Evolutionary conservation across 2,888 invertebrate genomes (phyloP), one percentile per base, ranked within the genome.

Genomic region (Ethmia dodecea): DNA sequence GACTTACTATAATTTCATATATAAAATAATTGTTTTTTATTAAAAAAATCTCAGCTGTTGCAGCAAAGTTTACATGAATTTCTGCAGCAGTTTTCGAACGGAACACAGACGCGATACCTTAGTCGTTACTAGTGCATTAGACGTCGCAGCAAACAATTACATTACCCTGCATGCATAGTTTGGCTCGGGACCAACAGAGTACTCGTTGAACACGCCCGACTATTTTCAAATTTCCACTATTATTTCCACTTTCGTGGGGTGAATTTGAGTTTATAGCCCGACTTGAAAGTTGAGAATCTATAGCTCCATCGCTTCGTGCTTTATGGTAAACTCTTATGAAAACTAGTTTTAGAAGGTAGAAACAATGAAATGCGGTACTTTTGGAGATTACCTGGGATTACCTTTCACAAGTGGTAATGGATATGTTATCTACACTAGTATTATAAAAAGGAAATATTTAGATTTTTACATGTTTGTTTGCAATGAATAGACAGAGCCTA

Each of bases 111-210:
- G 51, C 60, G 58, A 60, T 65, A 58, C 58, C 49, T 57, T 46
- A 47, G 57, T 66, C 68, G 66, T 71, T 70, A 69, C 54, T 46
- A 55, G 67, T 58, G 60, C 72, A 76, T 76, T 74, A 72, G 65
- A 61, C 50, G 54, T 55, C 45, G 47, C 44, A 47, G 52, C 55
- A 73, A 77, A 78, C 76, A 76, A 78, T 79, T 74, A 76, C 70
- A 71, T 64, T 63, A 62, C 62, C 59, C 55, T 51, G 57, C 70
- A 67, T 63, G 68, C 68, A 65, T 65, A 69, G 67, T 74, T 83
- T 83, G 83, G 83, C 83, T 67, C 67, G 40, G 55, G 42, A 77
- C 80, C 80, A 81, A 75, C 60, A 58, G n/a, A n/a, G n/a, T n/a
- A n/a, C n/a, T 56, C 53, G 56, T 60, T 62, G 60, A 60, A 67